A percentile compares a stretch with the other conserved stretches of the same genome.
These are phyloP conservation scores for Agriopis leucophaearia DNA, from an alignment of 2,888 invertebrate species.

Conservation along the genomic window DNA sequence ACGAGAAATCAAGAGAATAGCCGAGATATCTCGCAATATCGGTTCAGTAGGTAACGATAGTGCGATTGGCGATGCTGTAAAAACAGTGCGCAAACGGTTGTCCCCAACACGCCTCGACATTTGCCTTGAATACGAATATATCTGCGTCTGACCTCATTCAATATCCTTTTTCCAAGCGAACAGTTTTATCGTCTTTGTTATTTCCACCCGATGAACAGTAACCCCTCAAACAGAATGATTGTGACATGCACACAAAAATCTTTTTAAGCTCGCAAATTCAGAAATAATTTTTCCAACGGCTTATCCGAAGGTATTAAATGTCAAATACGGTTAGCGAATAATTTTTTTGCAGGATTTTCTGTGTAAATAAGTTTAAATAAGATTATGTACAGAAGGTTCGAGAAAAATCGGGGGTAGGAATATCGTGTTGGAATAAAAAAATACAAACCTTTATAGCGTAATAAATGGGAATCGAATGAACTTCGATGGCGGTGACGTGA, in stretches of 20 bases:
- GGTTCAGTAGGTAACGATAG: slow-evolving; percentile 56
- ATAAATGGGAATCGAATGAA: slow-evolving; percentile 70
- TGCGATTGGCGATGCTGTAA: slow-evolving; percentile 63
- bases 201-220: slow-evolving; percentile 83
- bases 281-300: slow-evolving; percentile 49
- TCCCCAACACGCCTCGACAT: slow-evolving; percentile 73
- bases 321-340: slow-evolving; percentile 35
- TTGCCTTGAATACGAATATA: slow-evolving; percentile 78
- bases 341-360: slow-evolving; percentile 32
- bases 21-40: slow-evolving; percentile 58
- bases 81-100: slow-evolving; percentile 75
- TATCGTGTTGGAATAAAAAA: slow-evolving; percentile 46
- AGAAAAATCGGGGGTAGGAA: slow-evolving; percentile 38
- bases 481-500: slow-evolving; percentile 67
- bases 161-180: slow-evolving; percentile 84
- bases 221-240: slow-evolving; percentile 79
- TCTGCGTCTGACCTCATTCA: slow-evolving; percentile 83
- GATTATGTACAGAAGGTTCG: slow-evolving; percentile 30
- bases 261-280: slow-evolving; percentile 59
- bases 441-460: slow-evolving; percentile 63
- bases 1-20: slow-evolving; percentile 48
- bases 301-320: slow-evolving; percentile 42
- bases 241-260: slow-evolving; percentile 76
- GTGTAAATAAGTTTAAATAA: slow-evolving; percentile 35
- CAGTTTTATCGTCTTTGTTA: slow-evolving; percentile 84